A percentile compares a stretch with the other conserved stretches of the same genome.
phyloP scores from a whole-genome alignment of 2,113 vertebrate species.

The Coturnix japonica region DNA sequence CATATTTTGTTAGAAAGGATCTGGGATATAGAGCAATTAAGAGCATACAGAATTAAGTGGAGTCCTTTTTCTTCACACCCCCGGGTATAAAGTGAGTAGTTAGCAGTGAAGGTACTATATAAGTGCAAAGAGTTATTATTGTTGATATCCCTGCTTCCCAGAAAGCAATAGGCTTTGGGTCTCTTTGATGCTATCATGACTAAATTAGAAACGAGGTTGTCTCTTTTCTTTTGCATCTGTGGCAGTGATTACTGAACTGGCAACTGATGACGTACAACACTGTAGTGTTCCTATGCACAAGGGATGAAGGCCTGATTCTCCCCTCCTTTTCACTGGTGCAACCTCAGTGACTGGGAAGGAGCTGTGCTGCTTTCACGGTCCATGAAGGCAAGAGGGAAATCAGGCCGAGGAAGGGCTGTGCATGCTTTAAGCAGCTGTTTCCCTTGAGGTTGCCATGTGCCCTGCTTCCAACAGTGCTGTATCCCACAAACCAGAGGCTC shows the following conservation, averaged over 20 bases:
- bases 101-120: conserved; percentile 59
- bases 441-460: not conserved
- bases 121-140: conserved; percentile 55
- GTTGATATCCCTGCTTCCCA: conserved; percentile 45
- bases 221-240: conserved; percentile 45
- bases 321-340: not conserved
- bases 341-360: not conserved
- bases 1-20: conserved; percentile 45
- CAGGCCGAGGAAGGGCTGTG: not conserved
- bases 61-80: conserved; percentile 51
- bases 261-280: conserved; percentile 6
- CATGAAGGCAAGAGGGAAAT: not conserved
- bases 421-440: not conserved
- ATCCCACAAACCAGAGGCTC: not conserved
- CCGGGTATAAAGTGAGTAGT: conserved; percentile 56
- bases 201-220: conserved; percentile 61
- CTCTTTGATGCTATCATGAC: conserved; percentile 63
- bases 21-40: conserved; percentile 56
- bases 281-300: conserved; percentile 17
- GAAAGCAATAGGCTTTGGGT: conserved; percentile 53
- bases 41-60: conserved; percentile 53
- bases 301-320: not conserved
- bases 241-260: conserved; percentile 50
- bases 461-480: rapidly evolving
- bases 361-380: not conserved